Evolutionary conservation across 2,888 invertebrate species (phyloP).

Genomic region (Podotricha telesiphe): DNA sequence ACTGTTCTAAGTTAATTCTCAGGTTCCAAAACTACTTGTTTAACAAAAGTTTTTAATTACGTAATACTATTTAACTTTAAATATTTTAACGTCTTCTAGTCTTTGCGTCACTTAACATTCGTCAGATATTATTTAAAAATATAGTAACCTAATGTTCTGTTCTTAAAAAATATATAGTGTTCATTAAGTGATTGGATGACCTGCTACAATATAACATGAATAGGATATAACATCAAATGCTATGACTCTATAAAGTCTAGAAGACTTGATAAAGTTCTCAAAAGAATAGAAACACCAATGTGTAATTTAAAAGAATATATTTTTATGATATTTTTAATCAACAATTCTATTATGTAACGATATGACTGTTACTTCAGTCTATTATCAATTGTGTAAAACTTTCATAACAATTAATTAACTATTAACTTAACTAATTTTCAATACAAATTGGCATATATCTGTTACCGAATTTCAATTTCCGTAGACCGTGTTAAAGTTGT

Average conservation of each 20-base stretch:
- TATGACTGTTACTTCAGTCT: not conserved
- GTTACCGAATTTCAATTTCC: slow-evolving; percentile 9
- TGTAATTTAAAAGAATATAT: too few relatives aligned
- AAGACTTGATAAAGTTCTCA: too few relatives aligned
- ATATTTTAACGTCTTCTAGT: not conserved
- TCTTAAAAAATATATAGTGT: too few relatives aligned
- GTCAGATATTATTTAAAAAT: too few relatives aligned
- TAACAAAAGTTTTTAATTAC: not conserved
- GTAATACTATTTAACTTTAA: not conserved
- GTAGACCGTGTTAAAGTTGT: not conserved
- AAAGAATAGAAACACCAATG: too few relatives aligned
- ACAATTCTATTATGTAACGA: not conserved
- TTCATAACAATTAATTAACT: not conserved
- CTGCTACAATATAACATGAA: too few relatives aligned
- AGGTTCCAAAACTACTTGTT: slow-evolving; percentile 10
- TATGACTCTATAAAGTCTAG: too few relatives aligned
- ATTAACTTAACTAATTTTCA: not conserved
- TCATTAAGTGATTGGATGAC: too few relatives aligned
- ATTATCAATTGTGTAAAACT: not conserved
- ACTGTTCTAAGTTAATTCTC: slow-evolving; percentile 3
- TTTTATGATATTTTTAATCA: too few relatives aligned
- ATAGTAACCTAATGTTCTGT: too few relatives aligned
- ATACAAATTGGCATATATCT: not conserved
- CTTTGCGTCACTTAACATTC: too few relatives aligned
- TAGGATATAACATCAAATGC: too few relatives aligned